Evolutionary conservation across 2,113 vertebrate genomes (phyloP).

Genomic region (Girardinichthys multiradiatus): DNA sequence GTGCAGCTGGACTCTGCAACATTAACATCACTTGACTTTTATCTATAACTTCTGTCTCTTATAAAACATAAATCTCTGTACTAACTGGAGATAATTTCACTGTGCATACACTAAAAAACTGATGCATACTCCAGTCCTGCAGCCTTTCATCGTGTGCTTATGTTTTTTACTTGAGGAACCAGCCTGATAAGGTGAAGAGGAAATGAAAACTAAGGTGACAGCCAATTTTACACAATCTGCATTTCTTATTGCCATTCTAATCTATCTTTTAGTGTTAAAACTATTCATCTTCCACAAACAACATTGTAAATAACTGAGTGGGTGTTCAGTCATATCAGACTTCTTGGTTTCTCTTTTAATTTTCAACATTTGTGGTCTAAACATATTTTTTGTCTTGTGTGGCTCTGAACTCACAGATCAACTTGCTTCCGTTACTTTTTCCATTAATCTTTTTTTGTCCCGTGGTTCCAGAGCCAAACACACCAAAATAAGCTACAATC

Average conservation of each 20-base stretch:
- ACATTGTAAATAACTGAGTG: background rate
- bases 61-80: background rate
- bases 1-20: too few species aligned
- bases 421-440: background rate
- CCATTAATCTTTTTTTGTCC: background rate
- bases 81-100: background rate
- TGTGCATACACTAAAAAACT: background rate
- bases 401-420: background rate
- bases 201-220: background rate
- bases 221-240: slow-evolving; percentile 7
- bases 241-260: background rate
- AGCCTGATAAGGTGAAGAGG: background rate
- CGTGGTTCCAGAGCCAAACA: background rate
- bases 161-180: background rate
- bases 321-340: background rate
- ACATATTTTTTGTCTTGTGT: background rate
- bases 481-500: background rate
- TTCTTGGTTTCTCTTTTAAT: background rate
- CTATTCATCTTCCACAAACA: too few species aligned
- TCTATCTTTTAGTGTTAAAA: background rate
- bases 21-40: too few species aligned
- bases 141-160: background rate
- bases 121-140: background rate
- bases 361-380: background rate
- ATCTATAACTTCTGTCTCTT: background rate